A percentile compares a stretch with the other conserved stretches of the same genome.
These are phyloP conservation scores for Drosophila bipectinata DNA, from an alignment of 1,140 invertebrate genomes.

Conservation along the genomic window DNA sequence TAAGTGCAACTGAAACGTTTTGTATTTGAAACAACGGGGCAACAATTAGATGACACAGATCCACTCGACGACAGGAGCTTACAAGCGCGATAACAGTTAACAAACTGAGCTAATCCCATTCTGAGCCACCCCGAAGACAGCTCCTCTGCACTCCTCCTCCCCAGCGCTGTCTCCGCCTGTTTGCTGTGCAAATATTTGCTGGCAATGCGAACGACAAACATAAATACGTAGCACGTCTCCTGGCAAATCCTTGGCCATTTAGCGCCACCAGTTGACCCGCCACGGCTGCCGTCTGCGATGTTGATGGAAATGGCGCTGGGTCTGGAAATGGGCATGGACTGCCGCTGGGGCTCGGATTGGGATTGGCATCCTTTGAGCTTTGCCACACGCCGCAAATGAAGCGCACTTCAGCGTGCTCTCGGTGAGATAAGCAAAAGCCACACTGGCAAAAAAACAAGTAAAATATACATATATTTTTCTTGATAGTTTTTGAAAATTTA, in stretches of 20 bases:
- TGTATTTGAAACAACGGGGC: slow-evolving; percentile 42
- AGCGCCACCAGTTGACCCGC: slow-evolving; percentile 59
- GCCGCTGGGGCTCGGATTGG: slow-evolving; percentile 15
- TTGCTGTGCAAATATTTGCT: slow-evolving; percentile 77
- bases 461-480: too few species aligned
- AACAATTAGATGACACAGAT: slow-evolving; percentile 58
- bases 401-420: slow-evolving; percentile 68
- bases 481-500: too few species aligned
- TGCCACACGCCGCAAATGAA: slow-evolving; percentile 68
- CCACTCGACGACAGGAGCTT: slow-evolving; percentile 70
- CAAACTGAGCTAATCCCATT: slow-evolving; percentile 74
- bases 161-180: slow-evolving; percentile 24
- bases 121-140: slow-evolving; percentile 17
- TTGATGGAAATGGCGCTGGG: not conserved
- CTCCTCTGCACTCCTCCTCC: not conserved
- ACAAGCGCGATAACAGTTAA: slow-evolving; percentile 78
- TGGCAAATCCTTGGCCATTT: slow-evolving; percentile 73
- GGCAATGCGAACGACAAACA: slow-evolving; percentile 72
- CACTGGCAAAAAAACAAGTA: slow-evolving; percentile 2
- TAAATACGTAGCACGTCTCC: slow-evolving; percentile 66
- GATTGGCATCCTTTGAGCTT: slow-evolving; percentile 65
- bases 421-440: slow-evolving; percentile 63
- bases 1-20: slow-evolving; percentile 40
- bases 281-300: slow-evolving; percentile 10
- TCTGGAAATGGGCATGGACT: not conserved